Evolutionary conservation across 1,140 invertebrate genomes (phyloP), one percentile per base, ranked within the genome.

Genomic region (Eumeta japonica): DNA sequence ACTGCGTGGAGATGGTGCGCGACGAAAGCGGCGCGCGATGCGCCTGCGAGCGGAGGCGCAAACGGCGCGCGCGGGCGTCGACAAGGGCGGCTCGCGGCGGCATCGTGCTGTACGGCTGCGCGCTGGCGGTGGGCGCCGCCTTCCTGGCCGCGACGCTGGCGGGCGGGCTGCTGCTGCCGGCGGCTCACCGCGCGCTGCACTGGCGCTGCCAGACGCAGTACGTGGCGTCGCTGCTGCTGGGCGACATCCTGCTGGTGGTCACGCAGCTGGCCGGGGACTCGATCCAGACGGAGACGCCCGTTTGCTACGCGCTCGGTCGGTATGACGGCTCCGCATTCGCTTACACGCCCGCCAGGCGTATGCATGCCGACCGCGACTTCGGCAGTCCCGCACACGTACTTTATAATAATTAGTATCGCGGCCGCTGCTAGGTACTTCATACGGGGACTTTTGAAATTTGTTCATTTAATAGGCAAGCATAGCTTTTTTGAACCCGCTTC

Each of bases 141-240:
- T 91, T 91, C 66, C 64, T 90, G 62, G 81, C 83, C 10, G 85
- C 87, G 2, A 90, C 88, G 16, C 64, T 91, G 49, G 83, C 82
- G 2, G 83, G 86, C 2, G 84, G 86, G 4, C 87, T 83, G 54
- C 76, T 89, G 45, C 67, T 90, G 52, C 88, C 88, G 16, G 82
- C 85, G 11, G 85, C 84, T 38, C 87, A 90, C 74, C 88, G 90
- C 77, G 86, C 87, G 30, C 75, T 90, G 40, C 88, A 90, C 65
- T 90, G 88, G 87, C 79, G 86, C 40, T 90, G 88, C 57, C 88
- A 90, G 76, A 89, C 87, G 35, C 83, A 88, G 71, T 87, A 90
- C 62, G 86, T 91, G 42, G 82, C 82, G 31, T 88, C 87, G 57
- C 79, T 91, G 37, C 80, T 90, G 62, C 67, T 89, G 41, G 88